Evolutionary conservation across 2,888 invertebrate species (phyloP).

Genomic region (Clunio marinus): DNA sequence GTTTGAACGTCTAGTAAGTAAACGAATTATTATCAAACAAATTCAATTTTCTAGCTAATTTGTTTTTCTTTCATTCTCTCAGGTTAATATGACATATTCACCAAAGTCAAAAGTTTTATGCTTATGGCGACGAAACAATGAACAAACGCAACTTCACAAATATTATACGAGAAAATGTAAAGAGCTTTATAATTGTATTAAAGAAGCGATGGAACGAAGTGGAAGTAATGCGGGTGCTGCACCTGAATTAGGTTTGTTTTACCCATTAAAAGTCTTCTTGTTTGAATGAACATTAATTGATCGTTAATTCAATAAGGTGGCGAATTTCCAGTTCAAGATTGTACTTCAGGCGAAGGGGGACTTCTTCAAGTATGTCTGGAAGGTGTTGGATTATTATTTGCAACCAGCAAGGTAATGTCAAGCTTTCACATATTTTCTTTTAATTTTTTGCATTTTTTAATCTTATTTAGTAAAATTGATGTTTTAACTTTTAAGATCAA

Average conservation of each 20-base stretch:
- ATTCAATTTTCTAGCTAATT: background rate
- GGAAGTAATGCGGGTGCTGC: conserved; percentile 54
- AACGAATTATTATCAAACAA: background rate
- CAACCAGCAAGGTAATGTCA: conserved; percentile 91
- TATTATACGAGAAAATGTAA: conserved; percentile 99
- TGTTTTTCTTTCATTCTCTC: background rate
- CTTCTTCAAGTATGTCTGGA: conserved; percentile 98
- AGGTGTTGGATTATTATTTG: conserved; percentile 97
- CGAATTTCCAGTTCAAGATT: conserved; percentile 97
- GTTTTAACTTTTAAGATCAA: conserved; percentile 8
- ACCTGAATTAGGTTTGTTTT: conserved; percentile 45
- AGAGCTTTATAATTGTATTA: conserved; percentile 96
- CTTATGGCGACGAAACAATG: conserved; percentile 92
- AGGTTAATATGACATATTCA: conserved; percentile 98
- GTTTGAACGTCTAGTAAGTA: conserved; percentile 77
- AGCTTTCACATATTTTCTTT: conserved; percentile 43
- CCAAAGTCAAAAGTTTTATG: conserved; percentile 97
- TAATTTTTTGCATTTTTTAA: conserved; percentile 40
- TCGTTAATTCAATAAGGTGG: conserved; percentile 58
- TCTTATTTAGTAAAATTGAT: conserved; percentile 30
- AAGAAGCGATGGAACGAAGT: conserved; percentile 95
- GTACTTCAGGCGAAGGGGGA: conserved; percentile 95
- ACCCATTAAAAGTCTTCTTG: background rate
- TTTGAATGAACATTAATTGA: background rate
- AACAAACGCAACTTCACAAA: conserved; percentile 93